Conservation (phyloP, 1,140 invertebrate genomes). For the Lordiphosa clarofinis region DNA sequence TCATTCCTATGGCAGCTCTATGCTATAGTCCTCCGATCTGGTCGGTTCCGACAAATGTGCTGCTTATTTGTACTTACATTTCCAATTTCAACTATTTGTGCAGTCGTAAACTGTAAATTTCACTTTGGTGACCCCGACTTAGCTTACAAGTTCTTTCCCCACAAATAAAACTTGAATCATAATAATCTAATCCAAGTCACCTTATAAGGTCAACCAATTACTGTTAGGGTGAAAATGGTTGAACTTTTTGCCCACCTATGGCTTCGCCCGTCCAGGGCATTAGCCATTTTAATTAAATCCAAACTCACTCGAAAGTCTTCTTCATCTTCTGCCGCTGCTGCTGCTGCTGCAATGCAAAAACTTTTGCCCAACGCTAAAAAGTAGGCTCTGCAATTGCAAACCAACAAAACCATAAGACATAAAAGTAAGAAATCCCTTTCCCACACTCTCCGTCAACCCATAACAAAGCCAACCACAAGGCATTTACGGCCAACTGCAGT, state of each 20-base stretch:
- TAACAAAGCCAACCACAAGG: conserved; percentile 65
- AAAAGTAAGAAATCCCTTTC: conserved; percentile 35
- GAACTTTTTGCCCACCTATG: conserved; percentile 16
- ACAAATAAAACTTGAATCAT: conserved; percentile 1
- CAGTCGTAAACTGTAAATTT: too few relatives aligned
- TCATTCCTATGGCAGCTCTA: too few relatives aligned
- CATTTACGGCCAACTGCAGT: conserved; percentile 15
- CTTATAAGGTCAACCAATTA: conserved; percentile 5
- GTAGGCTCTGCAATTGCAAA: conserved; percentile 58
- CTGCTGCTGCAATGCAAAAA: conserved; percentile 31
- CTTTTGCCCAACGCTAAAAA: conserved; percentile 37
- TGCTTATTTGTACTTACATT: too few relatives aligned
- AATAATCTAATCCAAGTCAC: conserved; percentile 1
- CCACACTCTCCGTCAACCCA: conserved; percentile 5
- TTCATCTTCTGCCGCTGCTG: neutral
- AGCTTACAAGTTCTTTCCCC: too few relatives aligned
- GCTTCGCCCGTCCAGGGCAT: conserved; percentile 6
- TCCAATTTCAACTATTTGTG: too few relatives aligned
- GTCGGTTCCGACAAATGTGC: too few relatives aligned
- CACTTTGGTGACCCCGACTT: too few relatives aligned
- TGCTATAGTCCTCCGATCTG: too few relatives aligned
- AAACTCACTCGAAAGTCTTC: conserved; percentile 10
- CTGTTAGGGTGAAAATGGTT: conserved; percentile 3
- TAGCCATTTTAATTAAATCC: conserved; percentile 64
- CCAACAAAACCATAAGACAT: conserved; percentile 33